These are phyloP conservation scores for Emmelina monodactyla DNA, from an alignment of 2,888 invertebrate species.

Conservation along the genomic window DNA sequence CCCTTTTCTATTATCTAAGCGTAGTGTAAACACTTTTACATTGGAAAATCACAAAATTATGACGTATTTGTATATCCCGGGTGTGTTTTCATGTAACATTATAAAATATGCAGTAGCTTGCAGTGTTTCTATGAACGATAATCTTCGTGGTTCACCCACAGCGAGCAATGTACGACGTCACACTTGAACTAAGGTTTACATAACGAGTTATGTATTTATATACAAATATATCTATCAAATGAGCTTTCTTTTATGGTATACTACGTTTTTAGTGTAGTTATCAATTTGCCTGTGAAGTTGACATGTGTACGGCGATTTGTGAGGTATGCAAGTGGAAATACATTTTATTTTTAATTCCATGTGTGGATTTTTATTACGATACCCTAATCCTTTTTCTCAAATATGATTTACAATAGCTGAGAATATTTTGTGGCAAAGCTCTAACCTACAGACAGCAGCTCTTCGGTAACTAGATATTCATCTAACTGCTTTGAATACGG, in stretches of 20 bases:
- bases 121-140: too few species aligned
- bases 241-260: slow-evolving; percentile 54
- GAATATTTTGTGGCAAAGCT: too few species aligned
- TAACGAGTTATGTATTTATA: slow-evolving; percentile 49
- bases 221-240: slow-evolving; percentile 21
- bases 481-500: neutral
- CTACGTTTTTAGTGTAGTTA: slow-evolving; percentile 34
- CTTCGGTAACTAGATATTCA: neutral
- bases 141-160: too few species aligned
- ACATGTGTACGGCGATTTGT: slow-evolving; percentile 43
- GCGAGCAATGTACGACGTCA: too few species aligned
- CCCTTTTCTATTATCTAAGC: slow-evolving; percentile 39
- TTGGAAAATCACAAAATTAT: slow-evolving; percentile 53
- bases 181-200: slow-evolving; percentile 15
- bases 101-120: too few species aligned
- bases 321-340: slow-evolving; percentile 62
- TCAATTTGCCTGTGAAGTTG: slow-evolving; percentile 29
- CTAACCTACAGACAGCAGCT: too few species aligned
- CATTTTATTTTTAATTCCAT: slow-evolving; percentile 64
- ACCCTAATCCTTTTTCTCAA: too few species aligned
- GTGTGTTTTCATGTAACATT: too few species aligned
- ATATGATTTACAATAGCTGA: too few species aligned
- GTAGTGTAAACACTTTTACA: slow-evolving; percentile 58
- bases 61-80: slow-evolving; percentile 23
- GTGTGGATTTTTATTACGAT: neutral